Evolutionary conservation across 2,113 vertebrate species (phyloP).

Genomic region (Fulica atra): DNA sequence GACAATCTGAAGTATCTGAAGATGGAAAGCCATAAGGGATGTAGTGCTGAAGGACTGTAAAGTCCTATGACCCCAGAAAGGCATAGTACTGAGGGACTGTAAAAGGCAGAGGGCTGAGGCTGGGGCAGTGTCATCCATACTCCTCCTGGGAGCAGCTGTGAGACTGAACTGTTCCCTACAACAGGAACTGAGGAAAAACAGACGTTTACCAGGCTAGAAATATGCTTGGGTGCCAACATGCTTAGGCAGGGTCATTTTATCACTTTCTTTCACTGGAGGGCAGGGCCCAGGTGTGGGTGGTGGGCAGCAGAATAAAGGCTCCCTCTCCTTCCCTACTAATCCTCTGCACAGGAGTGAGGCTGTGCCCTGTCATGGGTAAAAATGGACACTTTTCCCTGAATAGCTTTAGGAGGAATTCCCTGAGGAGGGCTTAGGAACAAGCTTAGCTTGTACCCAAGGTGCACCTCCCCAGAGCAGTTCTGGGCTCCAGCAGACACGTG

Average conservation of each 20-base stretch:
- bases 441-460: neutral
- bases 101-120: neutral
- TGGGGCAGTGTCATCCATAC: neutral
- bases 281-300: neutral
- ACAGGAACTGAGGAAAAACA: neutral
- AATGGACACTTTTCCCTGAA: neutral
- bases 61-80: too few relatives aligned
- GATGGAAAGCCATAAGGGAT: neutral
- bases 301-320: neutral
- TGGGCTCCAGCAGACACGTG: neutral
- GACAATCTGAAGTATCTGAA: neutral
- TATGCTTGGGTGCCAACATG: rapidly evolving
- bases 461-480: neutral
- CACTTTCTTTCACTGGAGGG: neutral
- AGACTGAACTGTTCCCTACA: neutral
- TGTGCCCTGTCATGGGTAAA: neutral
- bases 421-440: neutral
- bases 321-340: neutral
- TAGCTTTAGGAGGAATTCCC: neutral
- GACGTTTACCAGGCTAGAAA: neutral
- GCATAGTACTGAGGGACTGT: neutral
- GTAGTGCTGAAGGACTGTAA: too few relatives aligned
- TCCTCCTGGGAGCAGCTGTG: neutral
- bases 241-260: neutral
- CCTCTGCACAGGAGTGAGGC: neutral